Conservation (phyloP, 2,888 invertebrate species). For the Machimus atricapillus region DNA sequence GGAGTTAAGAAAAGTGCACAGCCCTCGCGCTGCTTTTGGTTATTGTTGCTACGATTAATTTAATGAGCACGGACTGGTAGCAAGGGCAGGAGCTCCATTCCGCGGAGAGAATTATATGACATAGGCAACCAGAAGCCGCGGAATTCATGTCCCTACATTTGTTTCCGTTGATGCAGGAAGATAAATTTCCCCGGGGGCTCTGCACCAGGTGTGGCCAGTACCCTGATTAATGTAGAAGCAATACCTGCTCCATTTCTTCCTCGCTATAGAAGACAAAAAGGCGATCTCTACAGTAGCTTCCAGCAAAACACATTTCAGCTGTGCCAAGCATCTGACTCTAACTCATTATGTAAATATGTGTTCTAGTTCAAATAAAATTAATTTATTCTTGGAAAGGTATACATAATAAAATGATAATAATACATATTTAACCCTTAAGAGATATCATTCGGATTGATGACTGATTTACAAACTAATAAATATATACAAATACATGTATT, state of each 20-base stretch:
- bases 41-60: slow-evolving; percentile 20
- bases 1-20: too few relatives aligned
- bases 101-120: neutral
- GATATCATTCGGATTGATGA: too few relatives aligned
- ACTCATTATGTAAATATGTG: too few relatives aligned
- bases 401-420: too few relatives aligned
- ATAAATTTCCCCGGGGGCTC: neutral
- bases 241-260: neutral
- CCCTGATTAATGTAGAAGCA: neutral
- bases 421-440: too few relatives aligned
- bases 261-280: neutral
- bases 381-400: too few relatives aligned
- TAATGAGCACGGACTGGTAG: slow-evolving; percentile 19
- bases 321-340: too few relatives aligned
- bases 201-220: neutral
- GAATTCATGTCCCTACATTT: slow-evolving; percentile 45
- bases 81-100: neutral
- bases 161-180: slow-evolving; percentile 18
- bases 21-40: neutral
- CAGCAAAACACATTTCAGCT: neutral
- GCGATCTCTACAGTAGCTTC: neutral
- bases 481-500: too few relatives aligned
- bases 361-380: too few relatives aligned
- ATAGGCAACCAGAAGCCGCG: slow-evolving; percentile 42
- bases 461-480: too few relatives aligned